phyloP scores from a whole-genome alignment of 1,140 invertebrate genomes.

The Drosophila dunni region DNA sequence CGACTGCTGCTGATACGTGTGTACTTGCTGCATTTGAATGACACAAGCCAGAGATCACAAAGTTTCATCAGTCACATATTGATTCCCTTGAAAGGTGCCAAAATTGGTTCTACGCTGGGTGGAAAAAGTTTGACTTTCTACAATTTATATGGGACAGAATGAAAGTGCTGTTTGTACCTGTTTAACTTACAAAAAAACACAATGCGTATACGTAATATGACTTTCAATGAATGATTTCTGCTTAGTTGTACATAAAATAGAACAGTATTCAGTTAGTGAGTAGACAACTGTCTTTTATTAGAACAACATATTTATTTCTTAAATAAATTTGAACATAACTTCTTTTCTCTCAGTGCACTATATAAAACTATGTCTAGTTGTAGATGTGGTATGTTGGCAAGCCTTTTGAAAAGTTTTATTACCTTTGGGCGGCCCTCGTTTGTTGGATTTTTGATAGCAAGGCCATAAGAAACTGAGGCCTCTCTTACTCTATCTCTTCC shows the following conservation, averaged over 20 bases:
- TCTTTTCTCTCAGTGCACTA: slow-evolving; percentile 11
- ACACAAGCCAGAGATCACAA: not conserved
- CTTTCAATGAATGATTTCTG: too few species aligned
- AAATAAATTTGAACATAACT: not conserved
- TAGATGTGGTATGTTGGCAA: slow-evolving; percentile 5
- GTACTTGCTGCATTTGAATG: slow-evolving; percentile 1
- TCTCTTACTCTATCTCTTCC: not conserved
- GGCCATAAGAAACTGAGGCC: slow-evolving; percentile 16
- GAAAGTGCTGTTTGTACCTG: too few species aligned
- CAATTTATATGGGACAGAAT: too few species aligned
- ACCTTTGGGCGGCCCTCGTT: slow-evolving; percentile 26
- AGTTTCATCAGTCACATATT: slow-evolving; percentile 24
- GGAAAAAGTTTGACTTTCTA: too few species aligned
- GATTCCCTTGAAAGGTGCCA: slow-evolving; percentile 16
- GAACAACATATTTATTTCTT: too few species aligned
- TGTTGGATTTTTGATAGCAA: slow-evolving; percentile 24
- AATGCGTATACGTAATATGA: too few species aligned
- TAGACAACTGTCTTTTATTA: too few species aligned
- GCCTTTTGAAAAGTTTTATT: slow-evolving; percentile 66
- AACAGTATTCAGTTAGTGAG: too few species aligned
- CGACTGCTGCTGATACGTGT: not conserved
- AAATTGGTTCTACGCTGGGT: slow-evolving; percentile 1
- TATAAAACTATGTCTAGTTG: slow-evolving; percentile 4
- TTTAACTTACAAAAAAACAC: too few species aligned
- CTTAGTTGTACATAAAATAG: too few species aligned